Base-by-base conservation (phyloP, 1,140 invertebrate species). In the Bombus balteatus region DNA sequence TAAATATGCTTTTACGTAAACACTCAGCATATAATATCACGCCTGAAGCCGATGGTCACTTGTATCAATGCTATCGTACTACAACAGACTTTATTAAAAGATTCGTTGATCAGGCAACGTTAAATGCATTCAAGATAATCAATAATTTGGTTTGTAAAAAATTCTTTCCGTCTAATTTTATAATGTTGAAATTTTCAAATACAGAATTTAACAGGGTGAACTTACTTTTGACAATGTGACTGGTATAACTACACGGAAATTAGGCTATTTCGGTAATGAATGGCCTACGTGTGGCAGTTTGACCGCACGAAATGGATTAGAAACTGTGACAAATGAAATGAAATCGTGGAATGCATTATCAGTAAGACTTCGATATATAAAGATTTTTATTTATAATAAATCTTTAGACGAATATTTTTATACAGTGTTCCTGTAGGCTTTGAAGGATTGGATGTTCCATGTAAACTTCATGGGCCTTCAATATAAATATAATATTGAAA, bases 401-500 rank as follows among this genome's bases (percentile, higher is more conserved):
- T 41, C 1, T 12, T 62, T n/a, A 41, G 13, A 37, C 10, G 22
- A 13, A 43, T 73, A 79, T 71, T 79, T 81, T 53, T 66, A 77
- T 8, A 53, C 22, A 32, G 25, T 68, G 39, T 65, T 87, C 65
- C 57, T 68, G 2, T 71, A 93, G 92, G 86, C 81, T 66, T 71
- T 93, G 37, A 68, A 68, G 39, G 88, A 83, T n/a, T 93, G 92
- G 92, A 91, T 91, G 85, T 92, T 90, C 34, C 70, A 87, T 70
- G 78, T 88, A n/a, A 74, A 81, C 62, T 92, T 89, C 41, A 78
- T 92, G 3, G 47, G 86, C 2, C 78, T 92, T 39, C 70, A 72
- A 1, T 34, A 10, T 25, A 78, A 86, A 47, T 18, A 32, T 2
- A 71, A 13, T 32, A 73, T 76, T 25, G 75, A 92, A 71, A 87